Conservation (phyloP, 2,888 invertebrate species). For the Synergus laeviventris region DNA sequence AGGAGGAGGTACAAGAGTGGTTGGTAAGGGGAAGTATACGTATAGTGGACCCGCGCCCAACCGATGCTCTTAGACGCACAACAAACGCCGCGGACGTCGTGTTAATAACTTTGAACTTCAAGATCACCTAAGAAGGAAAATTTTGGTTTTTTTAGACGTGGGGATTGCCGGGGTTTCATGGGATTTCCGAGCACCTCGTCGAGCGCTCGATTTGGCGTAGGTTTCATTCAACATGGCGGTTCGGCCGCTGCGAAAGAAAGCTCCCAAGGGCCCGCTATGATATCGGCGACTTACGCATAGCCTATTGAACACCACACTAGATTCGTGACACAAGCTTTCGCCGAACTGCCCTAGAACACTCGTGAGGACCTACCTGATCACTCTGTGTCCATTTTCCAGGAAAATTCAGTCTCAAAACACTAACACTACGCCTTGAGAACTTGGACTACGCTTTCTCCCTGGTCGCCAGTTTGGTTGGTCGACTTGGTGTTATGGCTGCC, state of each 20-base stretch:
- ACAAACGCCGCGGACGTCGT: slow-evolving; percentile 63
- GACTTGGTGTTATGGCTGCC: slow-evolving; percentile 69
- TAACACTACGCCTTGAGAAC: slow-evolving; percentile 73
- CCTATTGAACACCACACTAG: slow-evolving; percentile 57
- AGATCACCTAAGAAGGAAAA: not conserved
- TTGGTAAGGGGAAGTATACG: slow-evolving; percentile 57
- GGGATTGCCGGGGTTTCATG: slow-evolving; percentile 53
- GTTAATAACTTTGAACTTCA: slow-evolving; percentile 12
- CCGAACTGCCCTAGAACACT: slow-evolving; percentile 54
- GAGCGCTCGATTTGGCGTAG: slow-evolving; percentile 71
- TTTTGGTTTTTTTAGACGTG: slow-evolving; percentile 48
- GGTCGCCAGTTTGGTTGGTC: slow-evolving; percentile 69
- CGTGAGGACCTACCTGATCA: slow-evolving; percentile 70
- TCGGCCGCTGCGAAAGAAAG: slow-evolving; percentile 75
- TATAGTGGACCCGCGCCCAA: slow-evolving; percentile 66
- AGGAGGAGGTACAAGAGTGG: slow-evolving; percentile 45
- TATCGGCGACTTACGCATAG: slow-evolving; percentile 60
- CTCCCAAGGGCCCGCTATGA: slow-evolving; percentile 69
- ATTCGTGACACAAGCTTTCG: slow-evolving; percentile 57
- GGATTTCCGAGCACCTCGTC: slow-evolving; percentile 62
- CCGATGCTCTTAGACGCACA: slow-evolving; percentile 68
- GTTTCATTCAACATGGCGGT: slow-evolving; percentile 77
- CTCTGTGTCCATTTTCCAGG: slow-evolving; percentile 69
- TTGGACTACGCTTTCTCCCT: slow-evolving; percentile 71
- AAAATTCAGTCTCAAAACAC: slow-evolving; percentile 69